A percentile compares a stretch with the other conserved stretches of the same genome.
Evolutionary conservation across 2,888 invertebrate species (phyloP).

Genomic region (Metacarcinus magister): DNA sequence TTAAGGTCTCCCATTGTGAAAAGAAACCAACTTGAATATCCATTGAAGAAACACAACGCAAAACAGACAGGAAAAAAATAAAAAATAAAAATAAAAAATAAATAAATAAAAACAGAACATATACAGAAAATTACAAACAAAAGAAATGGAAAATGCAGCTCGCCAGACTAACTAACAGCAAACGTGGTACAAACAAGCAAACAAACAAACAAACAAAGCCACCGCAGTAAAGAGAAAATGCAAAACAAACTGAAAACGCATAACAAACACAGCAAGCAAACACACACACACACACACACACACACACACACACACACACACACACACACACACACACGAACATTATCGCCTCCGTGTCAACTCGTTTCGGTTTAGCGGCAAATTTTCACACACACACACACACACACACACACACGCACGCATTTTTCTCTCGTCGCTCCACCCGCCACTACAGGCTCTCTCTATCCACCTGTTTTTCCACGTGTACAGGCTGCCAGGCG

Average conservation of each 20-base stretch:
- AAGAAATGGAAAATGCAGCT: background rate
- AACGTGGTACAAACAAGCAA: background rate
- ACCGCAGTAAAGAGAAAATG: conserved; percentile 31
- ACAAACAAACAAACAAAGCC: background rate
- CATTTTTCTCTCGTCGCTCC: background rate
- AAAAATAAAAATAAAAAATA: background rate
- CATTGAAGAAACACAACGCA: background rate
- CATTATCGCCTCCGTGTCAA: conserved; percentile 46
- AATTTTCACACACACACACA: background rate
- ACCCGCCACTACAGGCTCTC: background rate
- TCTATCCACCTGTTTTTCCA: background rate
- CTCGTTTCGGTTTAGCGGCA: conserved; percentile 40
- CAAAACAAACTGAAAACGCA: conserved; percentile 37
- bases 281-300: conserved; percentile 14
- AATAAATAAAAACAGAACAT: background rate
- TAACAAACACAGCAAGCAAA: conserved; percentile 27
- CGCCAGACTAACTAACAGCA: background rate
- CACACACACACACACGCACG: too few species aligned
- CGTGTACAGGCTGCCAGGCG: background rate
- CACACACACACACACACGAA: background rate
- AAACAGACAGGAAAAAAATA: background rate
- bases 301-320: background rate
- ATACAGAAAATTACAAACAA: background rate
- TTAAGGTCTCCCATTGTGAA: background rate
- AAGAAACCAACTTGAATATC: background rate